These are phyloP conservation scores for Centropus unirufus DNA, from an alignment of 2,113 vertebrate genomes.

Conservation along the genomic window DNA sequence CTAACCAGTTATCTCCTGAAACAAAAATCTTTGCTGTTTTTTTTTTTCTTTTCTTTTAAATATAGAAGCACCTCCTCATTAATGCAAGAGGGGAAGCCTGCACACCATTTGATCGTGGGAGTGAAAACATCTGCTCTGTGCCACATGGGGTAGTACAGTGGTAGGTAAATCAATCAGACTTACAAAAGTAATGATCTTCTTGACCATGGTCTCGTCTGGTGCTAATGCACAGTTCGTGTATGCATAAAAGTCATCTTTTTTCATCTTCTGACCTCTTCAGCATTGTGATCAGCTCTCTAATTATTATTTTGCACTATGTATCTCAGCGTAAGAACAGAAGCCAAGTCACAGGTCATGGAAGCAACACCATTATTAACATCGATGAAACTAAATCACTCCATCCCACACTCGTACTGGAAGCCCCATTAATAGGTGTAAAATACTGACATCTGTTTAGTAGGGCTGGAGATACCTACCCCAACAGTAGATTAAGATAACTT, in stretches of 20 bases:
- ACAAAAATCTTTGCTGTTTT: neutral
- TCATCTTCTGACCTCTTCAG: slow-evolving; percentile 38
- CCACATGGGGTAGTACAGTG: neutral
- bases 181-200: neutral
- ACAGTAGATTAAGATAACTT: neutral
- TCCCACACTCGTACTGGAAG: neutral
- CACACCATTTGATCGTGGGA: neutral
- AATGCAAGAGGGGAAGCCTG: neutral
- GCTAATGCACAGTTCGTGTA: slow-evolving; percentile 27
- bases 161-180: slow-evolving; percentile 17
- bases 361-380: slow-evolving; percentile 40
- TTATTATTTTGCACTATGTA: slow-evolving; percentile 60
- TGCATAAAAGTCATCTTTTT: slow-evolving; percentile 36
- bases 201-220: neutral
- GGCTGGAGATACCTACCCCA: neutral
- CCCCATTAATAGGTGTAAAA: neutral
- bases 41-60: neutral
- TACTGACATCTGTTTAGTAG: neutral
- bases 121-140: neutral
- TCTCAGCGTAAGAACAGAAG: slow-evolving; percentile 58
- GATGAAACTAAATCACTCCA: slow-evolving; percentile 54
- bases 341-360: slow-evolving; percentile 51
- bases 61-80: neutral
- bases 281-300: slow-evolving; percentile 50
- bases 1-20: neutral